These are phyloP conservation scores for Falco naumanni DNA, from an alignment of 2,797 vertebrate genomes.

Conservation along the genomic window DNA sequence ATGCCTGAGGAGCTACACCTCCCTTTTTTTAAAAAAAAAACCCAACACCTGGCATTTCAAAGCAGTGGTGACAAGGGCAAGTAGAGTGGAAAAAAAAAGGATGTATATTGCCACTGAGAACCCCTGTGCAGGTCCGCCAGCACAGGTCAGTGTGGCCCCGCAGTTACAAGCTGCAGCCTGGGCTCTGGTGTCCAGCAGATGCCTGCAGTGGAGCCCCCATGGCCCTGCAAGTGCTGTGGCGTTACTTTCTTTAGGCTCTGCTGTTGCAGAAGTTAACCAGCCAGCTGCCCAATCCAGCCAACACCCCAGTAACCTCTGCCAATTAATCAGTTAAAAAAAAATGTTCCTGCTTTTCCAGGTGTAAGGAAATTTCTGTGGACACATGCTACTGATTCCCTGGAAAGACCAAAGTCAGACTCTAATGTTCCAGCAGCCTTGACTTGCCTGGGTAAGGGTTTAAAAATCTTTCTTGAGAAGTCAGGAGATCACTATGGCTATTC, in stretches of 20 bases:
- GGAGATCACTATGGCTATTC: not conserved
- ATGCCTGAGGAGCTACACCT: not conserved
- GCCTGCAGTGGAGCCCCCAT: not conserved
- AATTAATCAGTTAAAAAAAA: not conserved
- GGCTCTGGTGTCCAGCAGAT: not conserved
- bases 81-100: not conserved
- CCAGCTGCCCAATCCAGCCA: not conserved
- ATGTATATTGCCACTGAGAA: not conserved
- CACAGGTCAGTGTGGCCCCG: too few species aligned
- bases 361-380: not conserved
- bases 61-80: not conserved
- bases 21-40: too few species aligned
- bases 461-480: not conserved
- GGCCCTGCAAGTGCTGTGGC: fast-evolving
- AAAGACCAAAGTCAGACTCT: not conserved
- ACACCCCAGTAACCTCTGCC: not conserved
- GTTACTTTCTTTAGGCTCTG: not conserved
- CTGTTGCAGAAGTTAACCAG: not conserved
- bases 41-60: not conserved
- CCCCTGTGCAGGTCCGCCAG: too few species aligned
- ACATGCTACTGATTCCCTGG: not conserved
- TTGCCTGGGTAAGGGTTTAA: not conserved
- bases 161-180: not conserved
- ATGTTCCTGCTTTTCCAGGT: not conserved
- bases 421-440: not conserved